Evolutionary conservation across 2,888 invertebrate species (phyloP).

Genomic region (Antheraea yamamai): DNA sequence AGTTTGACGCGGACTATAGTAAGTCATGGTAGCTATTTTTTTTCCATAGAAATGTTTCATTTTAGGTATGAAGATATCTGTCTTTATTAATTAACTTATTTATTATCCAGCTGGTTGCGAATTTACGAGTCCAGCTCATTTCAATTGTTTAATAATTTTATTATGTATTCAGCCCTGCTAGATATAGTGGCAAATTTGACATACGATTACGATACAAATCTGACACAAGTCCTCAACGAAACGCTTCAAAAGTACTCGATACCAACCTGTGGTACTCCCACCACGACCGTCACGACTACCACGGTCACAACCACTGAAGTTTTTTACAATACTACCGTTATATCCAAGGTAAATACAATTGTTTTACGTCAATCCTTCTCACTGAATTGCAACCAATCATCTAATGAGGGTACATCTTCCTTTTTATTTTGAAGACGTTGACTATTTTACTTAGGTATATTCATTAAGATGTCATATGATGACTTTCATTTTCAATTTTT

Average conservation of each 20-base stretch:
- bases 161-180: slow-evolving; percentile 32
- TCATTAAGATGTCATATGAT: too few relatives aligned
- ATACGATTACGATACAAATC: slow-evolving; percentile 51
- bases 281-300: slow-evolving; percentile 20
- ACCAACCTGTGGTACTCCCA: slow-evolving; percentile 44
- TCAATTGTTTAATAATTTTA: not conserved
- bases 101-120: too few relatives aligned
- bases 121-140: too few relatives aligned
- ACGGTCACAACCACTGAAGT: slow-evolving; percentile 27
- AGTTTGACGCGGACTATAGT: too few relatives aligned
- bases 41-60: too few relatives aligned
- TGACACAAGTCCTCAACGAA: slow-evolving; percentile 47
- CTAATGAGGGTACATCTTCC: not conserved
- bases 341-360: slow-evolving; percentile 45
- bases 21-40: too few relatives aligned
- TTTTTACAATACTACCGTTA: slow-evolving; percentile 39
- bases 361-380: not conserved
- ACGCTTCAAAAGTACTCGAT: slow-evolving; percentile 40
- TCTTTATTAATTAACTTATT: too few relatives aligned
- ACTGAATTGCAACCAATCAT: not conserved
- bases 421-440: not conserved
- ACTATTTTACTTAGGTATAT: too few relatives aligned
- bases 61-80: too few relatives aligned
- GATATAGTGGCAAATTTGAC: slow-evolving; percentile 47
- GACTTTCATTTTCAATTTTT: too few relatives aligned